These are phyloP conservation scores for Drosophila arawakana DNA, from an alignment of 1,140 invertebrate genomes.

Conservation along the genomic window DNA sequence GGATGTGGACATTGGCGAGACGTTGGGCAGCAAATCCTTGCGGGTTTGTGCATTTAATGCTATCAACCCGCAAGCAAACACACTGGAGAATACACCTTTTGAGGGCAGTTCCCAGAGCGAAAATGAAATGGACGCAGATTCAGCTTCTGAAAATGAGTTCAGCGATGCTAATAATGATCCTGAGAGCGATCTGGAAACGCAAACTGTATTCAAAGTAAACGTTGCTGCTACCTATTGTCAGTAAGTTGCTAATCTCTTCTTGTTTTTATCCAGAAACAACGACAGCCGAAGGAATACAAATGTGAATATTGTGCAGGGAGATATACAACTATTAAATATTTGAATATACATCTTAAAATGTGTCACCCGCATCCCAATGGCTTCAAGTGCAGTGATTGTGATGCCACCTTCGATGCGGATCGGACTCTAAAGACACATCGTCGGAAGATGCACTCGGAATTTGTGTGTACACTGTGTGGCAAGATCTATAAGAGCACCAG, in stretches of 20 bases:
- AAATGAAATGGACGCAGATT: conserved; percentile 9
- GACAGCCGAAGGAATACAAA: conserved; percentile 52
- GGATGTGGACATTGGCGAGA: neutral
- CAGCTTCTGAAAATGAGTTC: neutral
- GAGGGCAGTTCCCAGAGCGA: conserved; percentile 12
- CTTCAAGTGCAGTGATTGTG: conserved; percentile 70
- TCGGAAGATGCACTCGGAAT: conserved; percentile 63
- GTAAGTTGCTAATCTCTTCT: neutral
- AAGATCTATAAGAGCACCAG: conserved; percentile 71
- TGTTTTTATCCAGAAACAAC: conserved; percentile 35
- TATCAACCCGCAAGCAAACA: conserved; percentile 1
- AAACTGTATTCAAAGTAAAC: conserved; percentile 60
- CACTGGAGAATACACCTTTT: neutral
- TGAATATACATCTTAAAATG: conserved; percentile 68
- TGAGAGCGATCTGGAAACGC: conserved; percentile 27
- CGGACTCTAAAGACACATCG: conserved; percentile 59
- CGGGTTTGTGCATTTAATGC: conserved; percentile 10
- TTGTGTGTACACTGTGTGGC: conserved; percentile 58
- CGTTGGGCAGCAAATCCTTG: neutral
- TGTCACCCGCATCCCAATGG: conserved; percentile 67
- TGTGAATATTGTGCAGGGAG: conserved; percentile 61
- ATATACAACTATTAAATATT: conserved; percentile 65
- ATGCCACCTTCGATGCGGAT: conserved; percentile 60
- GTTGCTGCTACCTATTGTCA: neutral
- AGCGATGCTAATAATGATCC: conserved; percentile 13